Evolutionary conservation across 2,797 vertebrate genomes (phyloP), one percentile per base, ranked within the genome.

Genomic region (Neosilurus hyrtlii): DNA sequence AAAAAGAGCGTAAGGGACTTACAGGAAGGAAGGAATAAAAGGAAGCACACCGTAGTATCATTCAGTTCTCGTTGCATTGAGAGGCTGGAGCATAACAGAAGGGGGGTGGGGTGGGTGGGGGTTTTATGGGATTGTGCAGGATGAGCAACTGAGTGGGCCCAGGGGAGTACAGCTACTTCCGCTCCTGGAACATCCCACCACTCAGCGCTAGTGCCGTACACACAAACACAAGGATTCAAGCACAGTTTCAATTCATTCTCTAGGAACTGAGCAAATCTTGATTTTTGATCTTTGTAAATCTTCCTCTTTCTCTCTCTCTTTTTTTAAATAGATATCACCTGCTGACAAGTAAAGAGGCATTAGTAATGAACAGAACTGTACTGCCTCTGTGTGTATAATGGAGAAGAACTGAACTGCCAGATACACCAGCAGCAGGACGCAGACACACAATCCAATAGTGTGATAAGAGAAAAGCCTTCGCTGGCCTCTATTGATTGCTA

Each of bases 391-490:
- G 65, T 84, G 77, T 79, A 63, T 75, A 80, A 80, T 24, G 49
- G 72, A 81, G 83, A 84, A 68, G 71, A 51, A 73, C 79, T 76
- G 71, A 65, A 81, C 79, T 81, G 79, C 16, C 61, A 74, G 52
- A 67, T 80, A 84, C 68, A 78, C 75, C 75, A 84, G 26, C 16
- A 37, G 62, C 70, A 75, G 78, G 83, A 84, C 79, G 68, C 63
- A 76, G 83, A 84, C 65, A 67, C 83, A 81, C 83, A 84, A 77
- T 84, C 79, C 79, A 84, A 76, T 84, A 81, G 79, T 77, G 71
- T 84, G 83, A 84, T 84, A 84, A 84, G 83, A 84, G 83, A 84
- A 84, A 81, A 81, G 72, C 73, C 79, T 80, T 81, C 37, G 37
- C 83, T 81, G 79, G 79, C 79, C 83, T 81, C 54, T 81, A 84